These are phyloP conservation scores for Miichthys miiuy DNA, from an alignment of 2,797 vertebrate genomes.

Conservation along the genomic window DNA sequence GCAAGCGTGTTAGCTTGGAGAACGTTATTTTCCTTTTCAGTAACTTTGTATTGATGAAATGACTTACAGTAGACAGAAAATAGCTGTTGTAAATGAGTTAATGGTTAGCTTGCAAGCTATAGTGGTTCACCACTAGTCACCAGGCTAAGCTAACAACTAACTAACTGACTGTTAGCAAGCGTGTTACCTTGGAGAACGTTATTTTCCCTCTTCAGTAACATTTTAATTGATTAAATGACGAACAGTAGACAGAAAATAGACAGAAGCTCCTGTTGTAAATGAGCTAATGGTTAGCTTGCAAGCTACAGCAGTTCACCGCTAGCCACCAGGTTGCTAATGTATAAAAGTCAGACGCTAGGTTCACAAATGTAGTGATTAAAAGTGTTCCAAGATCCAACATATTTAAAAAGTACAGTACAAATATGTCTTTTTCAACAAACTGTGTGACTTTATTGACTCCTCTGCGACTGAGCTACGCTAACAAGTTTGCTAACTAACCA, in stretches of 20 bases:
- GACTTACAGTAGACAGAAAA: neutral
- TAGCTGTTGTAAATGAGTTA: neutral
- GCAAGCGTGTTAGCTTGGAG: no score
- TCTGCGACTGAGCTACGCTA: no score
- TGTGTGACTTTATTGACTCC: no score
- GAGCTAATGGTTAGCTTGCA: neutral
- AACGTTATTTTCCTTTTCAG: no score
- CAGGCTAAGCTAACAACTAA: no score
- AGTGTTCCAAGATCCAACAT: neutral
- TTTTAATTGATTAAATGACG: neutral
- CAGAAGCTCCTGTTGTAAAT: neutral
- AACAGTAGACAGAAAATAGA: neutral
- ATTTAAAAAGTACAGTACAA: no score
- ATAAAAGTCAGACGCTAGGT: neutral
- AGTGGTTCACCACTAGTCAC: neutral
- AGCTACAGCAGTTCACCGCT: neutral
- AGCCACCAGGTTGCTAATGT: neutral
- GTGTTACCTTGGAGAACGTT: no score
- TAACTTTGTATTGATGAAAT: neutral
- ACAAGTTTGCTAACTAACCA: no score
- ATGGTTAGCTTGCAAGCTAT: neutral
- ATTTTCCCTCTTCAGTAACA: neutral
- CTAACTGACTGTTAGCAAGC: no score
- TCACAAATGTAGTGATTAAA: neutral
- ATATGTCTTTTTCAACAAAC: no score